Evolutionary conservation across 1,140 invertebrate genomes (phyloP).

Genomic region (Drosophila insularis): DNA sequence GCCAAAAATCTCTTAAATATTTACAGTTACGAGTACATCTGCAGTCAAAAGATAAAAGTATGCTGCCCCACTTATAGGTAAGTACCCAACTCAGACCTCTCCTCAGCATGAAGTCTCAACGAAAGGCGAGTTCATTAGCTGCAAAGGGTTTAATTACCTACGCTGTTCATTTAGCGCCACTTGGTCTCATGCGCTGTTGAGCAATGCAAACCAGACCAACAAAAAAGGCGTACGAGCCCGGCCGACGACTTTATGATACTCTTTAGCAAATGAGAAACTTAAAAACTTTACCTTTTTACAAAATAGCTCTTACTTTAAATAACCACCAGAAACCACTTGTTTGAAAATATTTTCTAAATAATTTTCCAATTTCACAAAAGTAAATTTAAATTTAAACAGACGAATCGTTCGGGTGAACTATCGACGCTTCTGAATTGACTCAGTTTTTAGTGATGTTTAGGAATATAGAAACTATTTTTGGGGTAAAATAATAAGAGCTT

Average conservation of each 20-base stretch:
- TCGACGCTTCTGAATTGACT: too few species aligned
- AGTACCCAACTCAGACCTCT: neutral
- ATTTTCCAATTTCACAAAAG: too few species aligned
- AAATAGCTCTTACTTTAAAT: too few species aligned
- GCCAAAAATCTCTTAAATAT: constrained; percentile 66
- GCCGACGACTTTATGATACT: neutral
- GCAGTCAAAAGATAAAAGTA: constrained; percentile 70
- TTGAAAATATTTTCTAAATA: too few species aligned
- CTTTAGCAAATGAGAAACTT: neutral
- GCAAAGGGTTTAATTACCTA: constrained; percentile 82
- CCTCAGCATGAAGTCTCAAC: neutral
- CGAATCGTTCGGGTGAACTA: too few species aligned
- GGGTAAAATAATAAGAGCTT: too few species aligned
- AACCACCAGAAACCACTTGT: too few species aligned
- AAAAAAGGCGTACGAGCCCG: constrained; percentile 43
- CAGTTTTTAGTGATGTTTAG: too few species aligned
- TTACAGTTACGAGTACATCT: constrained; percentile 55
- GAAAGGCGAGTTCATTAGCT: constrained; percentile 78
- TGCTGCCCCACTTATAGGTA: constrained; percentile 36
- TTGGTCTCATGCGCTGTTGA: constrained; percentile 81
- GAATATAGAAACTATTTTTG: too few species aligned
- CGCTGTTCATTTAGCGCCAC: constrained; percentile 82
- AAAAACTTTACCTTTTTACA: too few species aligned
- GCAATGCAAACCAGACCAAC: constrained; percentile 76
- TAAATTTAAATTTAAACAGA: too few species aligned